Evolutionary conservation across 2,888 invertebrate genomes (phyloP).

Genomic region (Tetragonisca angustula): DNA sequence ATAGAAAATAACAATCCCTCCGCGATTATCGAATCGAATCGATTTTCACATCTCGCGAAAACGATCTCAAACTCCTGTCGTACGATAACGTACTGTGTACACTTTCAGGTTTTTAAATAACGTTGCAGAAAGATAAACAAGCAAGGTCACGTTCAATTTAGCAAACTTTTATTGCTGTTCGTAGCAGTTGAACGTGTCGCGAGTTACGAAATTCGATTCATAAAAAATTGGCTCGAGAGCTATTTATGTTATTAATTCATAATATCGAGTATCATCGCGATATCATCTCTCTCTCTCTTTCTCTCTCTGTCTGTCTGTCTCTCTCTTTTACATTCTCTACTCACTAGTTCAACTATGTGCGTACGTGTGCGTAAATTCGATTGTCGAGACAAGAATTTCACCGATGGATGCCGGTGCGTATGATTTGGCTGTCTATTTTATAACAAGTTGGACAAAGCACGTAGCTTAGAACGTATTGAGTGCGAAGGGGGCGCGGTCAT

Average conservation of each 20-base stretch:
- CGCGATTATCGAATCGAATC: neutral
- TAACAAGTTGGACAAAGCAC: constrained; percentile 23
- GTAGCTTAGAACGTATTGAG: neutral
- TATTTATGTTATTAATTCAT: neutral
- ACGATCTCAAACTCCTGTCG: neutral
- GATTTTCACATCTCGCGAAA: neutral
- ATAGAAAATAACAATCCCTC: neutral
- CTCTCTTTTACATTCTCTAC: neutral
- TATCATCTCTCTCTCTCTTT: neutral
- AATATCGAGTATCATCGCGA: neutral
- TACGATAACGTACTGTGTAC: neutral
- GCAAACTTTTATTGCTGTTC: neutral
- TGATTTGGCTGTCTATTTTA: constrained; percentile 18
- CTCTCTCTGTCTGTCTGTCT: neutral
- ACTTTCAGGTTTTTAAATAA: neutral
- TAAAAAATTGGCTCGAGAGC: neutral
- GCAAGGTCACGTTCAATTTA: constrained; percentile 13
- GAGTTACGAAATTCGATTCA: neutral
- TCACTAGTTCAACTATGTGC: neutral
- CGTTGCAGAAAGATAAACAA: constrained; percentile 45
- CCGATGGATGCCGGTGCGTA: constrained; percentile 10
- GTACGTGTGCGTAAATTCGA: neutral
- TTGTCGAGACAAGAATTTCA: constrained; percentile 10
- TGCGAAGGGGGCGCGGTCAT: constrained; percentile 55
- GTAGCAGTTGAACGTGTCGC: neutral